Percentiles rank a stretch among this genome's conserved stretches.
phyloP scores from a whole-genome alignment of 2,888 invertebrate genomes.

The Xiphydria camelus region DNA sequence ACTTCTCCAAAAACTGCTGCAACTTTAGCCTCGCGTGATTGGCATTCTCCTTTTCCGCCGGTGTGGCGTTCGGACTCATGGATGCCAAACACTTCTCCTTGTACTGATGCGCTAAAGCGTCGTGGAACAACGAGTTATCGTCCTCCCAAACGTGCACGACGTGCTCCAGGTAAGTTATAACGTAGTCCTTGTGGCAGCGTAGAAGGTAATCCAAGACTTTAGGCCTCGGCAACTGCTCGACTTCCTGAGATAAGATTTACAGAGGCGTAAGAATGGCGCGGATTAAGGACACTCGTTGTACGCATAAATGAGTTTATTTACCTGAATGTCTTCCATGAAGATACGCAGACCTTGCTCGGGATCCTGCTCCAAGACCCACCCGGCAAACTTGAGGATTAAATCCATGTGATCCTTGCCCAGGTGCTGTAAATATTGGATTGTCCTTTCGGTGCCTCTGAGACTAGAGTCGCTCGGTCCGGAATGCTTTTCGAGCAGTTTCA shows the following conservation, averaged over 20 bases:
- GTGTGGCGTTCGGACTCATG: constrained; percentile 47
- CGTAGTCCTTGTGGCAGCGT: constrained; percentile 77
- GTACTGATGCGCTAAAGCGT: constrained; percentile 87
- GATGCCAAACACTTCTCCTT: constrained; percentile 66
- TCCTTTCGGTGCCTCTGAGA: constrained; percentile 78
- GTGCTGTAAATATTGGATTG: constrained; percentile 89
- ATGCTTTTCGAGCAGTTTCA: constrained; percentile 82
- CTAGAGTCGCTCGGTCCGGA: constrained; percentile 75
- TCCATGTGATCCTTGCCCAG: constrained; percentile 78
- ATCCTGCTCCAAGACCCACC: constrained; percentile 85
- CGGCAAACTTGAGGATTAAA: constrained; percentile 90
- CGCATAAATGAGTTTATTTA: constrained; percentile 22
- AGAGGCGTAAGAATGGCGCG: no score
- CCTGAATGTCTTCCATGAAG: constrained; percentile 55
- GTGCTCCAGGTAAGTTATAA: constrained; percentile 94
- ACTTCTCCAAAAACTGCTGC: constrained; percentile 78
- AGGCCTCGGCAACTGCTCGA: constrained; percentile 85
- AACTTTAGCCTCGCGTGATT: constrained; percentile 68
- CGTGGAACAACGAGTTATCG: constrained; percentile 82
- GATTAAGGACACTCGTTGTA: no score
- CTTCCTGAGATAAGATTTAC: constrained; percentile 64
- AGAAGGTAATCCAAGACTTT: constrained; percentile 86
- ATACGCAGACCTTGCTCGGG: constrained; percentile 88
- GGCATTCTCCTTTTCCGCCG: constrained; percentile 59
- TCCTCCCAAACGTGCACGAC: constrained; percentile 91